Evolutionary conservation across 2,888 invertebrate species (phyloP), one percentile per base, ranked within the genome.

Genomic region (Athripsodes cinereus): DNA sequence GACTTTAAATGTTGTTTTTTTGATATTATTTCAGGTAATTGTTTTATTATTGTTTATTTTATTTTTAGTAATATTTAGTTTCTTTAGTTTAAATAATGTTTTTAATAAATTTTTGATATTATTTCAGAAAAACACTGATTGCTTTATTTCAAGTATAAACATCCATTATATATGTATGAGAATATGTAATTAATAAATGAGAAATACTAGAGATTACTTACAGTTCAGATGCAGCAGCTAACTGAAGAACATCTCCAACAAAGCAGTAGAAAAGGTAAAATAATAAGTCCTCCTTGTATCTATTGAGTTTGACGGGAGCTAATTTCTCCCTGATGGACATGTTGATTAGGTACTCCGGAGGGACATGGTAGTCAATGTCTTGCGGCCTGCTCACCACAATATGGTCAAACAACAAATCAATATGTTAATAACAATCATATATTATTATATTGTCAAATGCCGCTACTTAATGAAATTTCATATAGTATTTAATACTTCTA

Each of bases 241-340:
- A 82, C 82, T 99, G 99, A 80, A 98, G 86, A 68, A 95, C 89
- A 81, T 99, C 98, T 69, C 97, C 96, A 72, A 95, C 93, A 79
- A 95, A 97, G 80, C 96, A 97, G 81, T 99, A 99, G 82, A 98
- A 99, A 80, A 99, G 86, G 81, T 95, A 99, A 83, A 99, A 99
- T 69, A 99, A 84, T 71, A 98, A 85, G 79, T 99, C 98, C 79
- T 99, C 99, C 78, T 96, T 96, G 81, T 96, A 96, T 78, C 96
- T 88, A 81, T 90, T 93, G 75, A 98, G 83, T 79, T 96, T 93
- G 74, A 99, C 86, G 68, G 94, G 90, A 68, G 98, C 96, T 75
- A 95, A 79, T 79, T 94, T 95, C 79, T 94, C 93, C 81, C 91
- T 90, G 78, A 99, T 97, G 71, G 91, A 87, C 68, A 92, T 88